Evolutionary conservation across 2,113 vertebrate species (phyloP), one percentile per base, ranked within the genome.

Genomic region (Stegostoma tigrinum): DNA sequence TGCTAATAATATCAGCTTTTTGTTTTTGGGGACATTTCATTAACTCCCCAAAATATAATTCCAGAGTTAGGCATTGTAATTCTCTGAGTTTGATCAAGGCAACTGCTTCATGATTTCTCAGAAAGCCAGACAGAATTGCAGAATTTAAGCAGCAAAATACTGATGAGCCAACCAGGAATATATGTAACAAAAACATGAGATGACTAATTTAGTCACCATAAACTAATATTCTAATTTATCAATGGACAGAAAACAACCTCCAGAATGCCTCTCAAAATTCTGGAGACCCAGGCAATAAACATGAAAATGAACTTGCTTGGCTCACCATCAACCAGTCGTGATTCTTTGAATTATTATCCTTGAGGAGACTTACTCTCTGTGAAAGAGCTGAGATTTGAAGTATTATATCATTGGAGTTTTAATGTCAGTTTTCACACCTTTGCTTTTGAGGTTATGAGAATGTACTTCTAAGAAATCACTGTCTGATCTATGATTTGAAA

Each of bases 261-360:
- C 72, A 75, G n/a, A 75, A 91, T n/a, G 64, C 61, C 34, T 67
- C 55, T 45, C n/a, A 34, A 21, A 61, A 38, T 66, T 3, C 17
- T 93, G 89, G 34, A 93, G 30, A 66, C 89, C 61, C 89, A 93
- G 61, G 34, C 64, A 93, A 93, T 93, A 93, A 93, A 93, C 42
- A 93, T 67, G 89, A 64, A 93, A 93, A 67, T 67, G n/a, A 93
- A 67, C 61, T 38, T 34, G 38, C 67, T 75, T 93, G 1, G n/a
- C 66, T 38, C 89, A 93, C 55, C 89, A 6, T 93, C 21, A 93
- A 66, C 61, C 89, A 93, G 89, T 93, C 89, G 23, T n/a, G 61
- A n/a, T 64, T 91, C 89, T 66, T 93, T 93, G 61, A 93, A 17
- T 38, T 66, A 93, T 93, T 83, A 38, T 23, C 80, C 21, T 83